These are phyloP conservation scores for Plagodis pulveraria DNA, from an alignment of 2,888 invertebrate genomes.

Conservation along the genomic window DNA sequence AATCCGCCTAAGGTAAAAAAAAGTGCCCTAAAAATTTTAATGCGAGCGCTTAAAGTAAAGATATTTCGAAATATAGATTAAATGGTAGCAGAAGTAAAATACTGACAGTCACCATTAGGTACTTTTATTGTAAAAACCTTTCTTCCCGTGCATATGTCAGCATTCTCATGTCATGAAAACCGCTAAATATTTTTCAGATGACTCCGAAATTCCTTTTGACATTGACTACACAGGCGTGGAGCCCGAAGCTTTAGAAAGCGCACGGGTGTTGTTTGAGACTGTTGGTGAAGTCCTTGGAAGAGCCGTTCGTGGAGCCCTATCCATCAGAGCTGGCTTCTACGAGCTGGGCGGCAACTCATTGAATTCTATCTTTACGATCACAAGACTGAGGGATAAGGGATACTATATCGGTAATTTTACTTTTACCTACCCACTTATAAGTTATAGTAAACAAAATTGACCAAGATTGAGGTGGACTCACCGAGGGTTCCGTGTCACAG, in stretches of 20 bases:
- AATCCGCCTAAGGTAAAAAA: too few relatives aligned
- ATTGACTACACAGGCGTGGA: slow-evolving; percentile 88
- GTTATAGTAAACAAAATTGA: too few relatives aligned
- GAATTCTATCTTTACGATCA: slow-evolving; percentile 93
- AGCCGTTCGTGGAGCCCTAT: slow-evolving; percentile 85
- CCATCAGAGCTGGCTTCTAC: slow-evolving; percentile 90
- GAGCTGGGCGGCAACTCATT: slow-evolving; percentile 94
- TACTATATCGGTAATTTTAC: slow-evolving; percentile 88
- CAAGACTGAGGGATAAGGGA: slow-evolving; percentile 90
- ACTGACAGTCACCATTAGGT: too few relatives aligned
- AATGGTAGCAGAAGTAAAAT: too few relatives aligned
- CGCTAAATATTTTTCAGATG: slow-evolving; percentile 71
- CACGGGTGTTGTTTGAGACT: slow-evolving; percentile 89
- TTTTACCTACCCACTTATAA: not conserved
- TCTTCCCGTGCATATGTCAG: too few relatives aligned
- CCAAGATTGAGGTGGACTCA: too few relatives aligned
- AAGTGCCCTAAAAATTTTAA: too few relatives aligned
- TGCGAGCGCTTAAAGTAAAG: too few relatives aligned
- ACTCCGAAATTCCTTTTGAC: slow-evolving; percentile 83
- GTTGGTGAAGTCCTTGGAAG: slow-evolving; percentile 89
- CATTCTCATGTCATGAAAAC: too few relatives aligned
- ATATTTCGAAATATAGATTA: too few relatives aligned
- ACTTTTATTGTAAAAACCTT: too few relatives aligned
- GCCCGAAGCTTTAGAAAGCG: slow-evolving; percentile 84
- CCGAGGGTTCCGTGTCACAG: too few relatives aligned